Percentiles rank a stretch among this genome's conserved stretches.
phyloP scores from a whole-genome alignment of 1,140 invertebrate species.

The Macrobrachium nipponense region DNA sequence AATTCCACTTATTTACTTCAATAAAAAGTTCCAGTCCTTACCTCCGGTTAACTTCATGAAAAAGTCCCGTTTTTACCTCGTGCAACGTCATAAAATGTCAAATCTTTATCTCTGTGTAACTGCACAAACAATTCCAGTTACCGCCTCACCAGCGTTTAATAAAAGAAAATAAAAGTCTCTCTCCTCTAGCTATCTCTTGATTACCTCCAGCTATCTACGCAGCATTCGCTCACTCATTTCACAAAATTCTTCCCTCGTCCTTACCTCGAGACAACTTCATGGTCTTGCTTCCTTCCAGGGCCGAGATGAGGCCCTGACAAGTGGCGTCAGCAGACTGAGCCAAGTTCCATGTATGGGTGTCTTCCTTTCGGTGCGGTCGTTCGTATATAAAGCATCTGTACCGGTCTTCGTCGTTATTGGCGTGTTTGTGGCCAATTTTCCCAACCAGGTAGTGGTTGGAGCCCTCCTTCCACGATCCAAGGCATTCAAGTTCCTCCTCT shows the following conservation, averaged over 20 bases:
- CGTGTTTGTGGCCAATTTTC: slow-evolving; percentile 76
- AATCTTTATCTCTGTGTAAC: no score
- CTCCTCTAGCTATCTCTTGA: no score
- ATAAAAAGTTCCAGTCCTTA: no score
- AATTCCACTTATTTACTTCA: no score
- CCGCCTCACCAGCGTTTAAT: no score
- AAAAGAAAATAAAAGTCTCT: no score
- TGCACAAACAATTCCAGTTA: no score
- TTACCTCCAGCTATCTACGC: no score
- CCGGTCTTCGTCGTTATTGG: slow-evolving; percentile 88
- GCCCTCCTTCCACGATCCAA: slow-evolving; percentile 90
- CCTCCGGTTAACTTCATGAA: no score
- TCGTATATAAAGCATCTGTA: slow-evolving; percentile 94
- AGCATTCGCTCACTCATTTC: not conserved
- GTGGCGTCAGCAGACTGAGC: slow-evolving; percentile 68
- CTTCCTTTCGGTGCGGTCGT: slow-evolving; percentile 59
- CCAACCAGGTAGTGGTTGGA: slow-evolving; percentile 84
- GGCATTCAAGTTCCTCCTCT: slow-evolving; percentile 88
- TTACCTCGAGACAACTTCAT: slow-evolving; percentile 55
- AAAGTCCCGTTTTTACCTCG: no score
- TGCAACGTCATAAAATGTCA: no score
- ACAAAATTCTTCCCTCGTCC: no score
- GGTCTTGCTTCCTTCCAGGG: slow-evolving; percentile 66
- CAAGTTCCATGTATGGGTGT: slow-evolving; percentile 64
- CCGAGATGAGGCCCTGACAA: slow-evolving; percentile 67